A percentile compares a stretch with the other conserved stretches of the same genome.
Conservation (phyloP, 2,888 invertebrate species). For the Tenthredo notha region DNA sequence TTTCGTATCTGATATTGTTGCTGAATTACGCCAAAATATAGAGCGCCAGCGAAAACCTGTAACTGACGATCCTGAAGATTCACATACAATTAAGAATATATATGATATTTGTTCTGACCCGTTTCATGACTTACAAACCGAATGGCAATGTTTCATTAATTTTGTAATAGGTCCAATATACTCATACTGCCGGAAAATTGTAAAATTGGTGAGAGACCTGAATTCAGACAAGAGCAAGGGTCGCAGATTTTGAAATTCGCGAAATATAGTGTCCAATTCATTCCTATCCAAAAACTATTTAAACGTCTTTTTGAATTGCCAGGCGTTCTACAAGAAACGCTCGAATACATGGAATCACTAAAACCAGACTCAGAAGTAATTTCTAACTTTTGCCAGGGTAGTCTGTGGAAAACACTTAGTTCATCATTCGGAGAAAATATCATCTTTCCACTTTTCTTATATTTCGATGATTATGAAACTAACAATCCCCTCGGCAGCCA, state of each 20-base stretch:
- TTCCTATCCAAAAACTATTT: slow-evolving; percentile 59
- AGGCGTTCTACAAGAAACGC: slow-evolving; percentile 56
- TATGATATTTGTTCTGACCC: slow-evolving; percentile 33
- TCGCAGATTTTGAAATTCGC: slow-evolving; percentile 49
- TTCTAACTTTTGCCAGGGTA: slow-evolving; percentile 57
- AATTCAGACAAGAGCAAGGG: slow-evolving; percentile 53
- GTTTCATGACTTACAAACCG: slow-evolving; percentile 56
- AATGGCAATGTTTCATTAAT: slow-evolving; percentile 55
- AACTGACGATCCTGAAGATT: slow-evolving; percentile 30
- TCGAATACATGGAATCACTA: slow-evolving; percentile 55
- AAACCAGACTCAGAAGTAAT: slow-evolving; percentile 52
- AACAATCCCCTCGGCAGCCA: slow-evolving; percentile 62
- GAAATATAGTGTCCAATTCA: slow-evolving; percentile 60
- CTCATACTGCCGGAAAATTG: slow-evolving; percentile 57
- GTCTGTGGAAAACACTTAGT: slow-evolving; percentile 55
- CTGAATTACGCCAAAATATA: slow-evolving; percentile 11
- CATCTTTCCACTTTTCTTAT: slow-evolving; percentile 60
- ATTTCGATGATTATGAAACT: slow-evolving; percentile 62
- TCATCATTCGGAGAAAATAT: slow-evolving; percentile 53
- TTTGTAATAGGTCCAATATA: slow-evolving; percentile 56
- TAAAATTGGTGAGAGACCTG: slow-evolving; percentile 56
- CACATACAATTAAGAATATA: slow-evolving; percentile 41
- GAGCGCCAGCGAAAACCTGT: neutral
- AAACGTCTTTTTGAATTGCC: slow-evolving; percentile 60
- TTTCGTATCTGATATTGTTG: slow-evolving; percentile 40